phyloP scores from a whole-genome alignment of 2,888 invertebrate genomes.

The Proisotoma minuta region DNA sequence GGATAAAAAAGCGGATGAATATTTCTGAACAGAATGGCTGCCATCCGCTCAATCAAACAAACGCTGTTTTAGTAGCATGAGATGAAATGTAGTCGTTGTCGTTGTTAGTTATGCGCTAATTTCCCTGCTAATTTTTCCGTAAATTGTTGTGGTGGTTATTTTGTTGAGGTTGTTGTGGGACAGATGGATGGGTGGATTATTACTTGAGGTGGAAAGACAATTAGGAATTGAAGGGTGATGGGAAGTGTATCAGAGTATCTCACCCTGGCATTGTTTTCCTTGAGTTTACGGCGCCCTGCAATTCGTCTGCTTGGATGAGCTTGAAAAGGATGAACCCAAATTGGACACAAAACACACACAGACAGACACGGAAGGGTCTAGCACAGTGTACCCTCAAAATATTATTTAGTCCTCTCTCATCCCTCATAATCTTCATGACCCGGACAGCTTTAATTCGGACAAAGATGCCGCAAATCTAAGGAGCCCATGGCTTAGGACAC shows the following conservation, averaged over 20 bases:
- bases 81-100: too few relatives aligned
- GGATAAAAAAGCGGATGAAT: too few relatives aligned
- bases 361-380: conserved; percentile 20
- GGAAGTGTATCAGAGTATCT: conserved; percentile 20
- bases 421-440: conserved; percentile 6
- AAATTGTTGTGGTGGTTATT: too few relatives aligned
- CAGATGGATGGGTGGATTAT: conserved; percentile 5
- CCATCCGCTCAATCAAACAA: not conserved
- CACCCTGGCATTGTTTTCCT: conserved; percentile 41
- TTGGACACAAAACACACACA: conserved; percentile 25
- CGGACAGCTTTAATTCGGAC: conserved; percentile 48
- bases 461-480: conserved; percentile 47
- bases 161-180: conserved; percentile 1
- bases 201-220: conserved; percentile 25
- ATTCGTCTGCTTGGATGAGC: conserved; percentile 45
- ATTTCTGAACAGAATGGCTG: conserved; percentile 8
- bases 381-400: conserved; percentile 14
- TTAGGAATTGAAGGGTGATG: conserved; percentile 35
- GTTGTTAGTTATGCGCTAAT: too few relatives aligned
- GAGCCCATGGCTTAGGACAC: too few relatives aligned
- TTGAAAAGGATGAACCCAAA: conserved; percentile 46
- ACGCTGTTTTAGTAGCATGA: too few relatives aligned
- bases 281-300: conserved; percentile 47
- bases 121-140: too few relatives aligned
- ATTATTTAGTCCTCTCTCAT: conserved; percentile 3